Evolutionary conservation across 35 echinoderm and acorn worm species (phyloP).

Genomic region (Apostichopus californicus): DNA sequence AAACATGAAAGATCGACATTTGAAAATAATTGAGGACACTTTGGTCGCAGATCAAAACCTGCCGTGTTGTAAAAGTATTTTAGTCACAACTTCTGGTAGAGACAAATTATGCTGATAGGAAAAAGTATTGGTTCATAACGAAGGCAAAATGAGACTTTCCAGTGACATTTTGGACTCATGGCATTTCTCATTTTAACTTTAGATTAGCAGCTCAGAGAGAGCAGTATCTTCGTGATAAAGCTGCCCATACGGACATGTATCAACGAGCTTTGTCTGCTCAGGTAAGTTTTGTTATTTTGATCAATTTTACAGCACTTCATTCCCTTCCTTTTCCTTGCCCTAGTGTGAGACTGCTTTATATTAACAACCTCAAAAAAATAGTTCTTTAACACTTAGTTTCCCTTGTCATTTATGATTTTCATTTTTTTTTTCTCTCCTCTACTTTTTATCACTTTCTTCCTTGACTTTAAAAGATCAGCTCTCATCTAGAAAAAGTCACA

Average conservation of each 20-base stretch:
- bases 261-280: conserved; percentile 89
- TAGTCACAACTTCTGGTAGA: too few species aligned
- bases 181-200: background rate
- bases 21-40: too few species aligned
- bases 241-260: conserved; percentile 80
- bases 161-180: too few species aligned
- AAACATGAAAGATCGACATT: too few species aligned
- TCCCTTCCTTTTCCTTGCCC: background rate
- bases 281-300: conserved; percentile 42
- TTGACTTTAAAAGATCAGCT: background rate
- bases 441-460: too few species aligned
- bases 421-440: background rate
- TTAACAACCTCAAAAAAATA: background rate
- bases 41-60: too few species aligned
- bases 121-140: too few species aligned
- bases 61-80: too few species aligned
- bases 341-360: background rate
- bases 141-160: too few species aligned
- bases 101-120: too few species aligned
- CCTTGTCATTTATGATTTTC: background rate
- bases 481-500: background rate
- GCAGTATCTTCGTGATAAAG: conserved; percentile 85
- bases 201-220: conserved; percentile 92
- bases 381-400: background rate
- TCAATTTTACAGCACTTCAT: background rate